Base-by-base conservation (phyloP, 2,888 invertebrate species). In the Disparrhopalites patrizii region DNA sequence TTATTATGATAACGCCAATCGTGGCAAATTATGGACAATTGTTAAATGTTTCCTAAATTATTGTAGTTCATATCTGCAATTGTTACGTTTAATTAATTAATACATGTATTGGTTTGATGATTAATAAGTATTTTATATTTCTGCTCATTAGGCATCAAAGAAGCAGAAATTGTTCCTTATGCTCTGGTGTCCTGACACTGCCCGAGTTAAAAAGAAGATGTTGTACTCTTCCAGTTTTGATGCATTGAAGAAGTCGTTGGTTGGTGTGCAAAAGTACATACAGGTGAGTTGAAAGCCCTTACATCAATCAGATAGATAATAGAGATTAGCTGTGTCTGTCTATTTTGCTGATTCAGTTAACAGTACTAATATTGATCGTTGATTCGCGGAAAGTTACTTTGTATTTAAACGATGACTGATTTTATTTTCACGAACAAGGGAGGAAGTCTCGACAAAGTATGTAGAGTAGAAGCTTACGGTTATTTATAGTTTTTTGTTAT, bases 101-200 rank as follows among this genome's bases (percentile, higher is more conserved):
- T n/a, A 40, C 30, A 28, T 52, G 27, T 27, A 55, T 20, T 55
- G 7, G n/a, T 30, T 36, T 57, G 40, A 27, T 57, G 38, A 20
- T 57, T 36, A 56, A 2, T 33, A 20, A 10, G 13, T 23, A 54
- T 55, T 63, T 50, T 58, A n/a, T 47, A 47, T 28, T 63, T 15
- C 18, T 52, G 7, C n/a, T 18, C 4, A 75, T 3, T 73, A 82
- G 84, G 91, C 91, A 78, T 91, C 92, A 81, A 95, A 94, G 87
- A 95, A 95, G 88, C 94, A 96, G 82, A 96, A 96, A 82, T 84
- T 96, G 77, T 93, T 97, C 86, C 88, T 96, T 80, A 93, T 97
- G 91, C 93, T 93, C 80, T 95, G 95, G 95, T 95, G 96, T 86
- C 97, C 97, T 52, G 97, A 98, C 83, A 93, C 91, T 81, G 95